Base-by-base conservation (phyloP, 2,888 invertebrate species). In the Stenurella melanura region DNA sequence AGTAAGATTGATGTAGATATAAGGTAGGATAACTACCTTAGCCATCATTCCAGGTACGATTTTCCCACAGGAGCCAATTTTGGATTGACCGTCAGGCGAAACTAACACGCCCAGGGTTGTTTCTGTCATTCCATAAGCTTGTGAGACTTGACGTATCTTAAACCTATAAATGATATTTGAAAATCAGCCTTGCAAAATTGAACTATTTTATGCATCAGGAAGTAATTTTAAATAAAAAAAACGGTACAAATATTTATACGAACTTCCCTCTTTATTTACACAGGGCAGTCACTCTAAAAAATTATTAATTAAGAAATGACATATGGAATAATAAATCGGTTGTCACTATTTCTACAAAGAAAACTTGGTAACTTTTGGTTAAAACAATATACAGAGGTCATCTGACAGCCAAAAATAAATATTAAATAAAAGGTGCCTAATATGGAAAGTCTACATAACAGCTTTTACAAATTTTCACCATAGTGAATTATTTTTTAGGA, bases 81-180 rank as follows among this genome's bases (percentile, higher is more conserved):
- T 93, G 61, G 81, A 82, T 64, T 81, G 72, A 0, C 86, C 85
- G 54, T 87, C 87, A 0, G 83, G 87, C 83, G 91, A 90, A 2
- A 90, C 86, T 19, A 90, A 79, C 0, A 91, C 85, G 64, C 92
- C 91, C 85, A 95, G 91, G 3, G 95, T 95, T 38, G 93, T 92
- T 90, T 96, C 96, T 5, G 96, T 96, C 88, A 96, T 91, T 3
- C 96, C 96, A 87, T 96, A 96, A 0, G 94, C 95, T 89, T 96
- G 95, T 9, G 84, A 85, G 0, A 87, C 86, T 56, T 83, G 80
- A 9, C 73, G 54, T 9, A 82, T 80, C 50, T 84, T 84, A 76
- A 85, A 85, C 57, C 83, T 84, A 30, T 11, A 64, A 77, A 54
- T 38, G 18, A 17, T 34, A 17, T 38, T 19, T 58, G 12, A 19